Base-by-base conservation (phyloP, 2,888 invertebrate genomes). In the Melanostoma scalare region DNA sequence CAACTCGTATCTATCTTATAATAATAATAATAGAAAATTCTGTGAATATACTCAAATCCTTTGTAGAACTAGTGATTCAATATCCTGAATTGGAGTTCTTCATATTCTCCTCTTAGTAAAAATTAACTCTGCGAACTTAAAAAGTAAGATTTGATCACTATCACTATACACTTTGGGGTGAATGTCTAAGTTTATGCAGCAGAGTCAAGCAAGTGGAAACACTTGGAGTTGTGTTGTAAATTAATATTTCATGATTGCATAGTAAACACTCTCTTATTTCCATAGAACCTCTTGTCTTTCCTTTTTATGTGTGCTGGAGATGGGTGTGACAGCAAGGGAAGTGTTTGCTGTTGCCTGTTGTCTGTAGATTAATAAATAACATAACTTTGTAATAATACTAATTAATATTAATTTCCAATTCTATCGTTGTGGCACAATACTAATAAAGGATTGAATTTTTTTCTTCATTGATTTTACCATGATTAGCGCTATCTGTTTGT, bases 191-290 rank as follows among this genome's bases (percentile, higher is more conserved):
- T 72, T 72, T 72, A 60, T 61, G 20, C 52, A 77, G 33, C 44
- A 30, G 46, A 77, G 56, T 55, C 65, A 38, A 71, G 50, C 38
- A 35, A 71, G 53, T 61, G 69, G 74, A 69, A 80, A 80, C 65
- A 56, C 74, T 74, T 61, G 1, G 48, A 38, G 33, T 40, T 67
- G 6, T 60, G 44, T 38, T 67, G 53, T 61, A 69, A 69, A 79
- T 79, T 79, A 80, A 80, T 71, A 75, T 80, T 80, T 75, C 69
- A 80, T 75, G 74, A 80, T 60, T 75, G 71, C 69, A 71, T 58
- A 52, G 65, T 71, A 75, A 80, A 71, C 58, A 80, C 56, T 74
- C 38, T 46, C 50, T 44, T 44, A 74, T 74, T 80, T 74, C 56
- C 73, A 56, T 56, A 50, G 38, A 20, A 1, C 20, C 20, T 20